Percentiles rank a stretch among this genome's conserved stretches.
phyloP scores from a whole-genome alignment of 2,113 vertebrate genomes.

The Eubucco bourcierii region DNA sequence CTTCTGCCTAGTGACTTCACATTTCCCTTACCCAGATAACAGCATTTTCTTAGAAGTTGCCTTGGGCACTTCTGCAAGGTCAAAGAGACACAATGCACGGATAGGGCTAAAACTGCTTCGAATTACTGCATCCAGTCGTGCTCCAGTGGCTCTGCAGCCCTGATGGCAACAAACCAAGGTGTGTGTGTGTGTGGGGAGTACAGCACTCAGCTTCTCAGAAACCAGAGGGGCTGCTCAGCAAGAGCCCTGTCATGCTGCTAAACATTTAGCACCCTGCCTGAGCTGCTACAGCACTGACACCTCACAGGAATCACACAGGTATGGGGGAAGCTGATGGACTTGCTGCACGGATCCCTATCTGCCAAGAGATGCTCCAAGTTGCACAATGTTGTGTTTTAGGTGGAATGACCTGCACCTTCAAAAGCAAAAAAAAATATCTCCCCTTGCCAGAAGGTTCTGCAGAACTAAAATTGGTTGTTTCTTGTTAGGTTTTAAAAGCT shows the following conservation, averaged over 20 bases:
- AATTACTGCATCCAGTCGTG: not conserved
- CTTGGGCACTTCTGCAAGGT: constrained; percentile 26
- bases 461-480: not conserved
- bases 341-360: not conserved
- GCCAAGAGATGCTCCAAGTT: not conserved
- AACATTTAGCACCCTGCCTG: not conserved
- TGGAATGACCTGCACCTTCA: not conserved
- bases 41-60: not conserved
- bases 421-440: not conserved
- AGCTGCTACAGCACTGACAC: not conserved
- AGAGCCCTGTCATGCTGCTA: not conserved
- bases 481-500: not conserved
- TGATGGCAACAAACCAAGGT: not conserved
- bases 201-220: not conserved
- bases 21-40: not conserved
- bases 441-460: not conserved
- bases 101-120: not conserved
- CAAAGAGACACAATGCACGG: not conserved
- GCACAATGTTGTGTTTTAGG: not conserved
- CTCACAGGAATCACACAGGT: not conserved
- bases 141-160: not conserved
- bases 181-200: not conserved
- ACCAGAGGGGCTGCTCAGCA: not conserved
- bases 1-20: not conserved
- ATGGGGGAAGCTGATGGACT: accelerated